Evolutionary conservation across 2,113 vertebrate genomes (phyloP).

Genomic region (Macaca mulatta): DNA sequence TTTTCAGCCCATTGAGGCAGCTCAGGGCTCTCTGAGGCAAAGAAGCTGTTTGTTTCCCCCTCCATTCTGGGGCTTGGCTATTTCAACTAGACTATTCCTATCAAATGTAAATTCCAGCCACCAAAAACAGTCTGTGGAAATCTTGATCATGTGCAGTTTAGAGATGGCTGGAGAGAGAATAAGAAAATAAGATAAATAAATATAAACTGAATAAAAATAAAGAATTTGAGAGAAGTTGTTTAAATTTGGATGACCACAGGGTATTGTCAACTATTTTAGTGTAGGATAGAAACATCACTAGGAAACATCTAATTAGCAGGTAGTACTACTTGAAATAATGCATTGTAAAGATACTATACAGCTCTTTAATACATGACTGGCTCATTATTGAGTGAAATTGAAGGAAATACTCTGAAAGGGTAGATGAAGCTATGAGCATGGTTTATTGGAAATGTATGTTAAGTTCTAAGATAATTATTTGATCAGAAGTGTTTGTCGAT

Average conservation of each 20-base stretch:
- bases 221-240: not conserved
- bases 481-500: not conserved
- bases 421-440: not conserved
- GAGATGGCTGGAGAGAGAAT: not conserved
- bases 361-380: not conserved
- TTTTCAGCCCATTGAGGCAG: not conserved
- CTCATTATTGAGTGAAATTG: not conserved
- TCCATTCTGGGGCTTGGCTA: conserved; percentile 3
- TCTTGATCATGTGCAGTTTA: not conserved
- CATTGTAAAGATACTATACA: not conserved
- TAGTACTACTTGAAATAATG: not conserved
- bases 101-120: conserved; percentile 8
- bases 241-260: not conserved
- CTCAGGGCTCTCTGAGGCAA: conserved; percentile 14
- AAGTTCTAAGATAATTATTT: conserved; percentile 26
- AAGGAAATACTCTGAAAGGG: not conserved
- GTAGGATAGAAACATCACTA: not conserved
- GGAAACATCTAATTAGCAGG: not conserved
- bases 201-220: not conserved
- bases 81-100: not conserved
- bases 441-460: not conserved
- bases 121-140: not conserved
- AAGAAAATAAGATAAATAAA: not conserved
- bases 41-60: conserved; percentile 39
- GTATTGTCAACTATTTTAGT: not conserved